Evolutionary conservation across 2,113 vertebrate species (phyloP).

Genomic region (Myotis lucifugus): DNA sequence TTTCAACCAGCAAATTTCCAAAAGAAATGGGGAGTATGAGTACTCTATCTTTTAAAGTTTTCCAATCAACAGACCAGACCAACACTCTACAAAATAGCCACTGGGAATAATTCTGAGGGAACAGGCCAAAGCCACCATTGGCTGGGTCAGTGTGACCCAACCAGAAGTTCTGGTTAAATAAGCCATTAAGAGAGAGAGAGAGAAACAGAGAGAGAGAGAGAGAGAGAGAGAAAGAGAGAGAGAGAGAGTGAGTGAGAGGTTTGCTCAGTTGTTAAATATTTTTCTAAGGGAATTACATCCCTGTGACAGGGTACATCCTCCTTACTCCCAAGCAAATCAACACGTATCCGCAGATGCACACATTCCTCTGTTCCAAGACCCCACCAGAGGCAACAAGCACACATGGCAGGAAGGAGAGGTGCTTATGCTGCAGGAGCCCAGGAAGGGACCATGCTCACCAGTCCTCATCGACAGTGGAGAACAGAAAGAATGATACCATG

Average conservation of each 20-base stretch:
- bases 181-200: neutral
- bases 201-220: neutral
- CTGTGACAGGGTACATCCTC: neutral
- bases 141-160: neutral
- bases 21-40: neutral
- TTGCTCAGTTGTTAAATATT: neutral
- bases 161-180: neutral
- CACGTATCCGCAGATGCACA: neutral
- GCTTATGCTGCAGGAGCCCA: neutral
- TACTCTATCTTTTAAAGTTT: neutral
- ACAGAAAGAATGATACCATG: neutral
- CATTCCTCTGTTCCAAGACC: neutral
- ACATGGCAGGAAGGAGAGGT: neutral
- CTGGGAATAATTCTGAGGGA: neutral
- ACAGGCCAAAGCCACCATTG: neutral
- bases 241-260: neutral
- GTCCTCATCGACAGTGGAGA: neutral
- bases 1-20: slow-evolving; percentile 34
- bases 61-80: neutral
- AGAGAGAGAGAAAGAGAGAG: no score
- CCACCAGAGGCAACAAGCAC: neutral
- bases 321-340: neutral
- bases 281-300: neutral
- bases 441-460: neutral
- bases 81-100: neutral